Evolutionary conservation across 1,140 invertebrate species (phyloP).

Genomic region (Aricia agestis): DNA sequence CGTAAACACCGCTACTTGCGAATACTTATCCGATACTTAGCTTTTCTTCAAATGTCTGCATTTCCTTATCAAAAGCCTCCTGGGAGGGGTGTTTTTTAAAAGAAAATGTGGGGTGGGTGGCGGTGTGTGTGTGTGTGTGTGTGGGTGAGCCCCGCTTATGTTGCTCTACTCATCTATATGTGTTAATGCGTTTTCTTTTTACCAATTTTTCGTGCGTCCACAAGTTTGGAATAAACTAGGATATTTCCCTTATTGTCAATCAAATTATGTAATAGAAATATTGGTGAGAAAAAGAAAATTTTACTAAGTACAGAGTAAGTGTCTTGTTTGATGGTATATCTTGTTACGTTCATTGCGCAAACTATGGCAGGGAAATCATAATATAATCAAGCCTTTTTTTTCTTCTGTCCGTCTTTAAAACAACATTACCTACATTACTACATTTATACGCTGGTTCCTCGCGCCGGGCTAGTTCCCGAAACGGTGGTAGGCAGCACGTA

Average conservation of each 20-base stretch:
- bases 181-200: conserved; percentile 74
- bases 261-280: too few relatives aligned
- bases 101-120: conserved; percentile 40
- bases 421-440: too few relatives aligned
- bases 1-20: conserved; percentile 35
- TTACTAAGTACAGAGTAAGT: too few relatives aligned
- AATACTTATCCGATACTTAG: conserved; percentile 62
- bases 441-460: too few relatives aligned
- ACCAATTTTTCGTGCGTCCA: conserved; percentile 65
- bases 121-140: conserved; percentile 30
- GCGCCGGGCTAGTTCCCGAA: too few relatives aligned
- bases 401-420: too few relatives aligned
- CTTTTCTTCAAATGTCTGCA: conserved; percentile 73
- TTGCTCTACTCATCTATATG: conserved; percentile 69
- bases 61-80: conserved; percentile 72
- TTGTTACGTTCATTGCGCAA: too few relatives aligned
- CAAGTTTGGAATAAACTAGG: conserved; percentile 22
- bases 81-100: conserved; percentile 58
- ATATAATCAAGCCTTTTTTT: too few relatives aligned
- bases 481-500: too few relatives aligned
- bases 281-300: too few relatives aligned
- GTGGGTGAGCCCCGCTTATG: conserved; percentile 46
- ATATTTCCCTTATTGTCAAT: neutral
- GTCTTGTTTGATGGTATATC: too few relatives aligned
- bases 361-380: too few relatives aligned